These are phyloP conservation scores for Spodoptera frugiperda DNA, from an alignment of 1,140 invertebrate species.

Conservation along the genomic window DNA sequence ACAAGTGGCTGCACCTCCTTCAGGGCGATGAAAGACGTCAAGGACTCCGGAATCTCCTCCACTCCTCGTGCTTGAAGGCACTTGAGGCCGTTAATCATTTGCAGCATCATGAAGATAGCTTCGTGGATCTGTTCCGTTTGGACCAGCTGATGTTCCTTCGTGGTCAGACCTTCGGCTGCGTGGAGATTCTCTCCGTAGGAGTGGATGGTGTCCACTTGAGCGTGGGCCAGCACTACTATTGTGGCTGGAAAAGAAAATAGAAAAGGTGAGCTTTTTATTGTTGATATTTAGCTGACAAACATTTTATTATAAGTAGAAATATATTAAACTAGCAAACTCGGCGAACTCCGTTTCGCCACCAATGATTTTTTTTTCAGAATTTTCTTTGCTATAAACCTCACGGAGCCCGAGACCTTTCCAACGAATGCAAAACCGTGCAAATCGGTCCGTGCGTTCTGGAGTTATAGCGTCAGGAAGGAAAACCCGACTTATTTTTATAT, in stretches of 20 bases:
- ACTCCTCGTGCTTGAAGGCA: conserved; percentile 94
- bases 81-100: conserved; percentile 93
- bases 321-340: too few relatives aligned
- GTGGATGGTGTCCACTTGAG: conserved; percentile 90
- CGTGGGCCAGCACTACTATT: conserved; percentile 90
- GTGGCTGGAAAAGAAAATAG: conserved; percentile 87
- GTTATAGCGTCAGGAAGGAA: too few relatives aligned
- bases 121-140: conserved; percentile 81
- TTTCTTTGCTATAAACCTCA: too few relatives aligned
- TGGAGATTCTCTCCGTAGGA: conserved; percentile 88
- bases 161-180: conserved; percentile 80
- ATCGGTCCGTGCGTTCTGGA: too few relatives aligned
- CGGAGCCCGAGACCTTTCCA: too few relatives aligned
- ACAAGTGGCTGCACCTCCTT: conserved; percentile 78
- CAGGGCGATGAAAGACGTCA: conserved; percentile 89
- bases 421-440: too few relatives aligned
- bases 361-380: too few relatives aligned
- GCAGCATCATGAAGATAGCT: conserved; percentile 90
- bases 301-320: too few relatives aligned
- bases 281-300: too few relatives aligned
- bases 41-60: conserved; percentile 90
- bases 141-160: conserved; percentile 81
- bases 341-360: too few relatives aligned
- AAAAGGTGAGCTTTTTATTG: neutral
- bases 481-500: too few relatives aligned